These are phyloP conservation scores for Bettongia penicillata DNA, from an alignment of 2,113 vertebrate species.

Conservation along the genomic window DNA sequence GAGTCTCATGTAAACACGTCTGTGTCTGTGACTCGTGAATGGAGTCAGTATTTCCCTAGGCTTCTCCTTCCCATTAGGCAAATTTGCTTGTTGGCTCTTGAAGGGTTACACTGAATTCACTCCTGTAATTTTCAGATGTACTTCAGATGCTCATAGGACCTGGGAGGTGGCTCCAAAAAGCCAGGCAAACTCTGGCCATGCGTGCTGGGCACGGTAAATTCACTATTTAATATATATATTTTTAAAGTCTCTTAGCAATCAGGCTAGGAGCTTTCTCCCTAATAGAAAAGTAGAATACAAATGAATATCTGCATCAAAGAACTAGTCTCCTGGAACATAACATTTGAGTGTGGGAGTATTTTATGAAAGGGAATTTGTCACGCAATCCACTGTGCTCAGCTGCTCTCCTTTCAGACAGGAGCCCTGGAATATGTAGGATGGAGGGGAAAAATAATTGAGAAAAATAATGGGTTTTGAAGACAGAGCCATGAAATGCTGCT, in stretches of 20 bases:
- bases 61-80: constrained; percentile 10
- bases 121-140: neutral
- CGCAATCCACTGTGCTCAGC: neutral
- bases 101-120: constrained; percentile 3
- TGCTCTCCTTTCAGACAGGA: neutral
- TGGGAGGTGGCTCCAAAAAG: neutral
- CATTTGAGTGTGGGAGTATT: neutral
- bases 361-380: neutral
- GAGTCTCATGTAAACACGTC: neutral
- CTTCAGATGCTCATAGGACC: neutral
- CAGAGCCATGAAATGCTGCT: neutral
- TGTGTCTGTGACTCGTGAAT: neutral
- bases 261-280: neutral
- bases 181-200: neutral
- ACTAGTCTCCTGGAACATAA: neutral
- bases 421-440: constrained; percentile 6
- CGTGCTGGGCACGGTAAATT: neutral
- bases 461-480: constrained; percentile 46
- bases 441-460: constrained; percentile 40
- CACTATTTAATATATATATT: neutral
- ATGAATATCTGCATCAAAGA: neutral
- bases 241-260: neutral
- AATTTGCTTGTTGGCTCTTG: neutral
- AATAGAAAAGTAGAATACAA: neutral
- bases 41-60: neutral